A percentile compares a stretch with the other conserved stretches of the same genome.
phyloP scores from a whole-genome alignment of 1,140 invertebrate species.

The Drosophila bifasciata region DNA sequence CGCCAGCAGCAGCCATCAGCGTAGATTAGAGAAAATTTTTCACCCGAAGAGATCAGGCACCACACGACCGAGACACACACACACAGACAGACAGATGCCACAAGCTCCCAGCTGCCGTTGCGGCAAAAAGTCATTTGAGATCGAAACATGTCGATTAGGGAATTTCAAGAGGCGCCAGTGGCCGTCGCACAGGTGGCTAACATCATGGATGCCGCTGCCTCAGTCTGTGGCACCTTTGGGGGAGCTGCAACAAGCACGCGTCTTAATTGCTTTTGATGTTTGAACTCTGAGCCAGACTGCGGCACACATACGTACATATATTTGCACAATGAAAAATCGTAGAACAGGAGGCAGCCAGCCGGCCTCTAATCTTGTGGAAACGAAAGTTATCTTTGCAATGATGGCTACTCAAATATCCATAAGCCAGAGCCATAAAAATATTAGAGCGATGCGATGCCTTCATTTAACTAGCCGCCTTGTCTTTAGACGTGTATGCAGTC shows the following conservation, averaged over 20 bases:
- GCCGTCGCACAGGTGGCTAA: slow-evolving; percentile 73
- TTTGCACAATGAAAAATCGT: slow-evolving; percentile 51
- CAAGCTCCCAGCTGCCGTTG: slow-evolving; percentile 7
- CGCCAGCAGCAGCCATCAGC: slow-evolving; percentile 58
- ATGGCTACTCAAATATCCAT: slow-evolving; percentile 35
- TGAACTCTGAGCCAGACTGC: slow-evolving; percentile 76
- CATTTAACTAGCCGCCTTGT: no score
- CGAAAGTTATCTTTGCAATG: slow-evolving; percentile 36
- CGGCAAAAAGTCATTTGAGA: slow-evolving; percentile 74
- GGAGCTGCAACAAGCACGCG: slow-evolving; percentile 70
- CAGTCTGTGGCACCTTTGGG: slow-evolving; percentile 63
- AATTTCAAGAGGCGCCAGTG: slow-evolving; percentile 82
- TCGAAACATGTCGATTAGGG: slow-evolving; percentile 83
- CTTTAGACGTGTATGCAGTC: background rate
- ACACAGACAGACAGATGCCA: slow-evolving; percentile 12
- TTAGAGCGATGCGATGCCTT: slow-evolving; percentile 11
- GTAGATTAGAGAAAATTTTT: slow-evolving; percentile 82
- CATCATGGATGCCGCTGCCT: slow-evolving; percentile 39
- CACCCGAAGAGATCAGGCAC: slow-evolving; percentile 44
- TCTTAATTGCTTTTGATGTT: slow-evolving; percentile 83
- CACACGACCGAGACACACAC: slow-evolving; percentile 48
- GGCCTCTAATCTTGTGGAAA: slow-evolving; percentile 1
- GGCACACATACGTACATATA: slow-evolving; percentile 40
- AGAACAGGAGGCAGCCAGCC: slow-evolving; percentile 22
- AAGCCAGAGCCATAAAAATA: slow-evolving; percentile 8